A percentile compares a stretch with the other conserved stretches of the same genome.
Evolutionary conservation across 2,113 vertebrate species (phyloP).

Genomic region (Struthio camelus): DNA sequence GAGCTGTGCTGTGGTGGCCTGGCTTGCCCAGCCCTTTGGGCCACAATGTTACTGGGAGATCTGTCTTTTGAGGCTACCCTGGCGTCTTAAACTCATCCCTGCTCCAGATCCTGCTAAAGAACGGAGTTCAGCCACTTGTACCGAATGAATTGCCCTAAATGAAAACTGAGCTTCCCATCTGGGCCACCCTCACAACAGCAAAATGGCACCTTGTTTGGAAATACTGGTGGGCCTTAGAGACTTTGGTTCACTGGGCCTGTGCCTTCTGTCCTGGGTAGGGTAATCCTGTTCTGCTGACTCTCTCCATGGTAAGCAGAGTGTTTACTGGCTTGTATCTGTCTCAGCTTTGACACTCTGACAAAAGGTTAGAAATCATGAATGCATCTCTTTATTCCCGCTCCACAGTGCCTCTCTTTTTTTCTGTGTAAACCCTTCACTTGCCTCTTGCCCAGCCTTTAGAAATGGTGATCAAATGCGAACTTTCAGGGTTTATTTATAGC

Average conservation of each 20-base stretch:
- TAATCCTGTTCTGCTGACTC: not conserved
- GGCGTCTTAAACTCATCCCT: not conserved
- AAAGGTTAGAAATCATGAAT: slow-evolving; percentile 77
- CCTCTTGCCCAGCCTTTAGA: slow-evolving; percentile 76
- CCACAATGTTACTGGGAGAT: not conserved
- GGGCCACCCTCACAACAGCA: not conserved
- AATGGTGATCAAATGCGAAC: slow-evolving; percentile 77
- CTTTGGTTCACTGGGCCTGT: not conserved
- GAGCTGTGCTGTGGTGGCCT: not conserved
- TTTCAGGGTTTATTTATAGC: slow-evolving; percentile 82
- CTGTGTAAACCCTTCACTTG: slow-evolving; percentile 73
- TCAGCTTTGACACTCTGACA: slow-evolving; percentile 61
- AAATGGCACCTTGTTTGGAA: not conserved
- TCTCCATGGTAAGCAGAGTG: slow-evolving; percentile 58
- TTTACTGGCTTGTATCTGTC: slow-evolving; percentile 71
- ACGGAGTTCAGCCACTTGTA: not conserved
- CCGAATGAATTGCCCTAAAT: rapidly evolving
- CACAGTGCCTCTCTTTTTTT: slow-evolving; percentile 77
- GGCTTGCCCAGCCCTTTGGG: not conserved
- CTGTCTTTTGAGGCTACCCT: not conserved
- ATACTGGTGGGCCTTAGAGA: not conserved
- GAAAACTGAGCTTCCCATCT: not conserved
- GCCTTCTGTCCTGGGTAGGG: slow-evolving; percentile 21
- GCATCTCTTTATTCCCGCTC: slow-evolving; percentile 66
- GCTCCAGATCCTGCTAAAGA: not conserved